Base-by-base conservation (phyloP, 1,140 invertebrate species). In the Drosophila chauvacae region DNA sequence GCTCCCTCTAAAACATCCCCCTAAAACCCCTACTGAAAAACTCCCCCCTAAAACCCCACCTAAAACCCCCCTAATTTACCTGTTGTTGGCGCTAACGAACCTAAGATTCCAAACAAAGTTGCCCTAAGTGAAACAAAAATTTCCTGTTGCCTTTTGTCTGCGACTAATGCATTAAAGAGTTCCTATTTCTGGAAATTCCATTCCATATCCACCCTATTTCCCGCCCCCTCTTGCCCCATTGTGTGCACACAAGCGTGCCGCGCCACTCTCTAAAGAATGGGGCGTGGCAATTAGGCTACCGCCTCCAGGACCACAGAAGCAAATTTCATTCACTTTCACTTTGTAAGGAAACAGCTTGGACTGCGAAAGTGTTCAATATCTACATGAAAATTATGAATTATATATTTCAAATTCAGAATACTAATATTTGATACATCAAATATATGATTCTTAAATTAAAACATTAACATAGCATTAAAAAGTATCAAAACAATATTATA, bases 211-310 rank as follows among this genome's bases (percentile, higher is more conserved):
- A 10, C 60, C 50, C 11, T 13, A 10, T 6, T 13, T 45, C n/a
- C 18, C 14, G 9, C 23, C 3, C 18, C 11, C 13, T 7, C 9
- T 26, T 0, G 18, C 23, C 11, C 26, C 20, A 62, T 81, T 76
- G 83, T 80, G 83, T 73, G 71, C 83, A 82, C 83, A 86, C 82
- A 81, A 86, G 78, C 78, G 74, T 79, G 65, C 41, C 33, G 23
- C 45, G 26, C 39, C 23, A 16, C 26, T 45, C 39, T 11, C 33
- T 33, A n/a, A 44, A 30, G n/a, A 51, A 41, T 41, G 23, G 82
- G 82, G 83, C 72, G 75, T 82, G 83, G 64, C 80, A 87, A 87
- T 87, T 87, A 87, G 79, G 63, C 66, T 71, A 71, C 61, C 56
- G 66, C 62, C 80, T 55, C 47, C 39, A 28, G 33, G 35, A 30